Base-by-base conservation (phyloP, 2,113 vertebrate genomes). In the Aphyosemion australe region DNA sequence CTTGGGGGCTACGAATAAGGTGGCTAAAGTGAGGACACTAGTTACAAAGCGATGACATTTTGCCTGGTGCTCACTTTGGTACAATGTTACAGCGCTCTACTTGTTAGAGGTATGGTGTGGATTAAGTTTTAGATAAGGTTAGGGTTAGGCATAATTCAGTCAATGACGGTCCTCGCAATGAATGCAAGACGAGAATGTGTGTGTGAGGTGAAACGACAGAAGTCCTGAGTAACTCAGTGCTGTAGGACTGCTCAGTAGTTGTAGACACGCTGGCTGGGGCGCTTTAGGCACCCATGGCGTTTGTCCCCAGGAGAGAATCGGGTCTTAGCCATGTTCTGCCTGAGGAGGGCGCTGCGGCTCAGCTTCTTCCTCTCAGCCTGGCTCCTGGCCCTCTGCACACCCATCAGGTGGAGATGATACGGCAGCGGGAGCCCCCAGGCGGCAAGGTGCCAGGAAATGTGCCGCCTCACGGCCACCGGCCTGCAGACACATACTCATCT, bases 241-340 rank as follows among this genome's bases (percentile, higher is more conserved):
- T 11, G 18, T 49, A 47, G 49, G 57, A 61, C 65, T 19, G 58
- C 34, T 91, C 76, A 93, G 84, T 89, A 90, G 88, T 90, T 93
- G 83, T 80, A 89, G 12, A 90, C 74, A 18, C 84, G 90, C 37
- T 83, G 91, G 78, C 66, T 57, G 42, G 91, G 93, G 84, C 91
- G 87, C 76, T 93, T 92, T 84, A 91, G 90, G 83, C 76, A 67
- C 41, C 80, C 83, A 11, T 69, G 87, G 74, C 74, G 84, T 20
- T 65, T 84, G 7, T 89, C 90, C 1, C 79, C 53, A 0, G 81
- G 57, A 5, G 76, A 88, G 76, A 83, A 84, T 5, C 87, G 79
- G 1, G 53, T 77, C 60, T 80, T 90, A 5, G 76, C 59, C 58
- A 89, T 76, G 80, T 91, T 93, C 82, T 91, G 89, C 78, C 92